A percentile compares a stretch with the other conserved stretches of the same genome.
phyloP scores from a whole-genome alignment of 2,797 vertebrate species.

The Phalanger gymnotis region DNA sequence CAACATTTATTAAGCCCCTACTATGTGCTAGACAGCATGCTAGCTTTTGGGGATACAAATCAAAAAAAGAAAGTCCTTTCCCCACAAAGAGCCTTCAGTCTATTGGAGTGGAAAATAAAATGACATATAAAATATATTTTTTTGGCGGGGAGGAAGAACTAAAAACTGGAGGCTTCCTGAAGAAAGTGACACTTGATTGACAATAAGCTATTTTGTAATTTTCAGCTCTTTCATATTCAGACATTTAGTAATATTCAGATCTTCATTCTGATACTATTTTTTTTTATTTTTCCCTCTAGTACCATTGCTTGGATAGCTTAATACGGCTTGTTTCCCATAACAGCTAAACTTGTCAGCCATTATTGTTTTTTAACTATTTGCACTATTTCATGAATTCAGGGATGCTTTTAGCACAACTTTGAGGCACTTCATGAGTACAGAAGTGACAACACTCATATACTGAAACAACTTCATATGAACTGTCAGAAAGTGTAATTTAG shows the following conservation, averaged over 20 bases:
- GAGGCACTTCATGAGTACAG: neutral
- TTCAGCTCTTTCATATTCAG: neutral
- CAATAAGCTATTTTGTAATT: neutral
- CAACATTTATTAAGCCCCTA: neutral
- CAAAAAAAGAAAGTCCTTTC: neutral
- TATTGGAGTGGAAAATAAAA: neutral
- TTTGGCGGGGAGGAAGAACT: neutral
- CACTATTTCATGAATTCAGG: slow-evolving; percentile 9
- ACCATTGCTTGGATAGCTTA: neutral
- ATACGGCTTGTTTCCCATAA: neutral
- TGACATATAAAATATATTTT: neutral
- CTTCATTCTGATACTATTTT: neutral
- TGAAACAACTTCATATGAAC: neutral
- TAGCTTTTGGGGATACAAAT: neutral
- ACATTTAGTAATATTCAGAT: neutral
- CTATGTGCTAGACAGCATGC: neutral
- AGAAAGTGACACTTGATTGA: neutral
- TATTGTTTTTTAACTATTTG: neutral
- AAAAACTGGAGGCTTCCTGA: neutral
- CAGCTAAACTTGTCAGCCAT: neutral
- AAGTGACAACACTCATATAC: neutral
- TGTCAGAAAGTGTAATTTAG: slow-evolving; percentile 11
- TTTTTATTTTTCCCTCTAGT: neutral
- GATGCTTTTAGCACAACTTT: neutral
- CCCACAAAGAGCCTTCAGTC: neutral